phyloP scores from a whole-genome alignment of 2,797 vertebrate genomes.

The Poliocrania exsul region DNA sequence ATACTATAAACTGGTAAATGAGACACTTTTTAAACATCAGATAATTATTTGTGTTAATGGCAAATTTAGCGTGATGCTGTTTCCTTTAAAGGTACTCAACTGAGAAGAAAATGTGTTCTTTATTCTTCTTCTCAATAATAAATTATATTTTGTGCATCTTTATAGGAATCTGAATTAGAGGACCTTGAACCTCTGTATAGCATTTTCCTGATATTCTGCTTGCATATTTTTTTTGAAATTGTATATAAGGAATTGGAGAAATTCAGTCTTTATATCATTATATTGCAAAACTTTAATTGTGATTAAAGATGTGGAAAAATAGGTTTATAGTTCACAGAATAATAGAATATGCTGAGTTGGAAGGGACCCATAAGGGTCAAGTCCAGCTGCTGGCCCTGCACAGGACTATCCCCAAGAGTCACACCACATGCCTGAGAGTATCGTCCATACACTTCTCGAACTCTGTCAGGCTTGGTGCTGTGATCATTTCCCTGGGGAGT shows the following conservation, averaged over 20 bases:
- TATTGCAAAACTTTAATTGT: background rate
- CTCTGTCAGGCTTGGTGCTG: background rate
- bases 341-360: background rate
- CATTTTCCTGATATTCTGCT: background rate
- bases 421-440: no score
- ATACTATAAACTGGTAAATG: background rate
- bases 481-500: background rate
- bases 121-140: background rate
- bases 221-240: background rate
- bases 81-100: background rate
- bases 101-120: background rate
- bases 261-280: background rate
- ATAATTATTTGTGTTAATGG: background rate
- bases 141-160: background rate
- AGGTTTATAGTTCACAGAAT: accelerated
- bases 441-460: background rate
- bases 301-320: background rate
- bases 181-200: background rate
- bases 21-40: background rate
- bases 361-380: background rate
- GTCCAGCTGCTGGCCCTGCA: background rate
- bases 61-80: background rate
- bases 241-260: background rate
- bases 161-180: background rate
- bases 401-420: background rate